Evolutionary conservation across 2,797 vertebrate species (phyloP).

Genomic region (Falco biarmicus): DNA sequence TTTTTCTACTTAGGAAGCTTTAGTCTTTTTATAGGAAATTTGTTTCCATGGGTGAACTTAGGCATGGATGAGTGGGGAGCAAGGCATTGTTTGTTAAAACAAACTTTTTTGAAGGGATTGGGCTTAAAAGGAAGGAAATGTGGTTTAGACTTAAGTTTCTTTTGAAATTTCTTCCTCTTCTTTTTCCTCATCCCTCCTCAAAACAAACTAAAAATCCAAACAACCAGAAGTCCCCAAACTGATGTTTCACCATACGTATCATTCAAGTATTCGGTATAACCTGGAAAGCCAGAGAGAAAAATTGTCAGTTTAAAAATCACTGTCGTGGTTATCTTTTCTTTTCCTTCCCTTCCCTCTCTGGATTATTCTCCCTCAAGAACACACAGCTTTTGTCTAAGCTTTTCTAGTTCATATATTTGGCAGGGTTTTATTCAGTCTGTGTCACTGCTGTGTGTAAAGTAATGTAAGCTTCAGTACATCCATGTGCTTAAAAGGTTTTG

Average conservation of each 20-base stretch:
- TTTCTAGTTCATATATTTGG: neutral
- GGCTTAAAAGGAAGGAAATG: constrained; percentile 54
- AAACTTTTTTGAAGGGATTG: constrained; percentile 42
- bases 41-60: constrained; percentile 2
- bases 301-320: neutral
- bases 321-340: neutral
- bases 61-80: constrained; percentile 40
- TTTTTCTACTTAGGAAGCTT: constrained; percentile 14
- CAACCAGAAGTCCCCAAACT: neutral
- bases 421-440: neutral
- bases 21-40: constrained; percentile 23
- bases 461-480: neutral
- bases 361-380: neutral
- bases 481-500: neutral
- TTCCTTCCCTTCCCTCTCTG: neutral
- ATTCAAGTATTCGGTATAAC: neutral
- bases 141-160: constrained; percentile 22
- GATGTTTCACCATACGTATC: neutral
- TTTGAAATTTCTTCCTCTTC: constrained; percentile 35
- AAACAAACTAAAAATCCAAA: neutral
- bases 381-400: neutral
- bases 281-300: neutral
- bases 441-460: neutral
- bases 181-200: neutral
- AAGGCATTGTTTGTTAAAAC: constrained; percentile 44